A percentile compares a stretch with the other conserved stretches of the same genome.
Evolutionary conservation across 1,140 invertebrate genomes (phyloP).

Genomic region (Steinernema khuongi): DNA sequence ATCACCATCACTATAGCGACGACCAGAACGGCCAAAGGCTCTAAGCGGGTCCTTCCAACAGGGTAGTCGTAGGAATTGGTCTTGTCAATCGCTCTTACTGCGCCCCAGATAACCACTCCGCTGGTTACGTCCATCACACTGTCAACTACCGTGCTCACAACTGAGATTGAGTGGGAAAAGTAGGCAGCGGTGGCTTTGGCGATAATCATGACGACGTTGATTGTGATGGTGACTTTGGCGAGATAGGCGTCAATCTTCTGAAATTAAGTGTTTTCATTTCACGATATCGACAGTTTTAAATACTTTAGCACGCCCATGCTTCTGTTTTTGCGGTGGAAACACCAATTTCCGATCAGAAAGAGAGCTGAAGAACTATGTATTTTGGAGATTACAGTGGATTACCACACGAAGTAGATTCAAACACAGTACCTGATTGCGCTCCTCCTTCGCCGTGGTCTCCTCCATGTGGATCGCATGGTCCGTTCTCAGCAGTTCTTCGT

Average conservation of each 20-base stretch:
- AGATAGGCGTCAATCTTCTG: constrained; percentile 23
- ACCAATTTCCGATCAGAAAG: too few relatives aligned
- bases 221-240: constrained; percentile 25
- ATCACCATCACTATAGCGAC: constrained; percentile 37
- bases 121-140: constrained; percentile 38
- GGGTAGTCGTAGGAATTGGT: constrained; percentile 30
- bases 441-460: not conserved
- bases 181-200: constrained; percentile 29
- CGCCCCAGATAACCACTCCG: constrained; percentile 31
- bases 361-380: too few relatives aligned
- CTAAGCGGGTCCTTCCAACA: constrained; percentile 26
- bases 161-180: constrained; percentile 31
- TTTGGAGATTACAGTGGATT: too few relatives aligned
- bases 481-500: not conserved
- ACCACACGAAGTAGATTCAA: too few relatives aligned
- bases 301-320: too few relatives aligned
- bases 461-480: not conserved
- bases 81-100: constrained; percentile 25
- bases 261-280: not conserved
- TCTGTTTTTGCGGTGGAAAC: too few relatives aligned
- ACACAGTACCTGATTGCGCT: not conserved
- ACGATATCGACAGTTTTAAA: too few relatives aligned
- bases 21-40: constrained; percentile 32
- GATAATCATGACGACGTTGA: constrained; percentile 30
- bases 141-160: constrained; percentile 33